Conservation (phyloP, 2,113 vertebrate species). For the Crotalus tigris region DNA sequence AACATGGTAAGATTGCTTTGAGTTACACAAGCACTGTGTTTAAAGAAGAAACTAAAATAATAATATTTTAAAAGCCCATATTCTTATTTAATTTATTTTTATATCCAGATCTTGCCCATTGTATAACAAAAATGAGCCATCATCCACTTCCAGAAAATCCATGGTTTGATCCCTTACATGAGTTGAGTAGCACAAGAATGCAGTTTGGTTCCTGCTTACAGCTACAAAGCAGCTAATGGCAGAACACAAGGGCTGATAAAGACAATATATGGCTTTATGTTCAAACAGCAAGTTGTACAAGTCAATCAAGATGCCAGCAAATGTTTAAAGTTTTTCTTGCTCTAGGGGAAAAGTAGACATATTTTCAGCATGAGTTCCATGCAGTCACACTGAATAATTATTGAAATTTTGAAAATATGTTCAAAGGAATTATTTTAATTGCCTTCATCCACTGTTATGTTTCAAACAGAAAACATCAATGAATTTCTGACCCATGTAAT, state of each 20-base stretch:
- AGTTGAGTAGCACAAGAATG: not conserved
- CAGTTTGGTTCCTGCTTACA: fast-evolving
- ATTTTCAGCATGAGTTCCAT: not conserved
- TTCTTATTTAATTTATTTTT: not conserved
- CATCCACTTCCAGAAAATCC: not conserved
- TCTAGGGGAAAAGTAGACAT: not conserved
- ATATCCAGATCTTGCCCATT: not conserved
- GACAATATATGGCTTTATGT: fast-evolving
- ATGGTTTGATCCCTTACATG: fast-evolving
- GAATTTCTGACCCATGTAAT: conserved; percentile 20
- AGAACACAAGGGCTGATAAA: fast-evolving
- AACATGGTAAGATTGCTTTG: fast-evolving
- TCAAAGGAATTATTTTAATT: conserved; percentile 33
- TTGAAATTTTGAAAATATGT: not conserved
- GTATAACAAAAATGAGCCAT: not conserved
- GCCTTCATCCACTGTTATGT: conserved; percentile 24
- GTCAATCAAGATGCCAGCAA: not conserved
- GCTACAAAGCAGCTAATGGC: not conserved
- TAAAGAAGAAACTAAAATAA: not conserved
- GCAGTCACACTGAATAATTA: fast-evolving
- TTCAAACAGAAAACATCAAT: conserved; percentile 38
- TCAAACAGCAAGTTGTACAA: not conserved
- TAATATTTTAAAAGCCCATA: not conserved
- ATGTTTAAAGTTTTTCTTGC: fast-evolving
- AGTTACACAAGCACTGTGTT: not conserved